Evolutionary conservation across 2,888 invertebrate species (phyloP).

Genomic region (Andrena trimmerana): DNA sequence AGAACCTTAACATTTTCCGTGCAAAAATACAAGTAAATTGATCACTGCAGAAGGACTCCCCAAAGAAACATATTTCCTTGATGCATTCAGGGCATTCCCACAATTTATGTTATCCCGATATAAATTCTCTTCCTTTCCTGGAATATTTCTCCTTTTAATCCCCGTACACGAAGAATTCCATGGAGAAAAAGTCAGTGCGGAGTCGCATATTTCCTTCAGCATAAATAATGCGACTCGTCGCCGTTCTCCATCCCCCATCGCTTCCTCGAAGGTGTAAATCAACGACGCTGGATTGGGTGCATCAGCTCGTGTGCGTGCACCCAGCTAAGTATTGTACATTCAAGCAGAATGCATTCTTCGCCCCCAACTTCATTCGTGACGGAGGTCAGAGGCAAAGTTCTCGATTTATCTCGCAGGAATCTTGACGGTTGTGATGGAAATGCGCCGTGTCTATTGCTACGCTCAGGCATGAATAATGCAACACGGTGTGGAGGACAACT

Average conservation of each 20-base stretch:
- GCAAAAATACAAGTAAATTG: too few relatives aligned
- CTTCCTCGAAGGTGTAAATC: slow-evolving; percentile 28
- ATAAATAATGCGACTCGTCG: slow-evolving; percentile 19
- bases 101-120: neutral
- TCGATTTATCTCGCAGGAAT: slow-evolving; percentile 71
- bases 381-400: slow-evolving; percentile 63
- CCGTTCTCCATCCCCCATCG: neutral
- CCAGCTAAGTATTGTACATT: slow-evolving; percentile 47
- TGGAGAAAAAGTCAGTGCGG: neutral
- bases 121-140: neutral
- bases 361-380: slow-evolving; percentile 62
- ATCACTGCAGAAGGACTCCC: too few relatives aligned
- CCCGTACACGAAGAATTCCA: neutral
- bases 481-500: neutral
- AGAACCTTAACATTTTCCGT: too few relatives aligned
- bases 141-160: neutral
- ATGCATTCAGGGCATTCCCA: neutral
- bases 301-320: slow-evolving; percentile 29
- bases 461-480: slow-evolving; percentile 42
- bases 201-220: neutral
- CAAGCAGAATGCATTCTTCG: slow-evolving; percentile 46
- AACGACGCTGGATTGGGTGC: slow-evolving; percentile 21
- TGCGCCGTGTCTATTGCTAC: slow-evolving; percentile 61
- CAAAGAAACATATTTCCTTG: neutral
- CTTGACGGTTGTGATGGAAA: slow-evolving; percentile 74